phyloP scores from a whole-genome alignment of 2,888 invertebrate genomes.

The Ophion ventricosus region DNA sequence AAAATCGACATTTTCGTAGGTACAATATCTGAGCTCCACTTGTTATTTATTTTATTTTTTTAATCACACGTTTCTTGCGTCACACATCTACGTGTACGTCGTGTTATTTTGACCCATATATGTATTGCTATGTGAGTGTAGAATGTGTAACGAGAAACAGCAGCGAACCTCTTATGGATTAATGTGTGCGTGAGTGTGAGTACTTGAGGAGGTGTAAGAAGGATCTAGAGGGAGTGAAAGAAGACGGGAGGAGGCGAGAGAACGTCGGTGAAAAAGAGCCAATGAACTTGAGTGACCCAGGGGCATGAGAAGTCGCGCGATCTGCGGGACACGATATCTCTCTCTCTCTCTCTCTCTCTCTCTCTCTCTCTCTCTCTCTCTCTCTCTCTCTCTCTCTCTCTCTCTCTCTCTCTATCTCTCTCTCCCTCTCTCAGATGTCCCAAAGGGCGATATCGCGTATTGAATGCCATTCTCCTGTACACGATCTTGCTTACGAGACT shows the following conservation, averaged over 20 bases:
- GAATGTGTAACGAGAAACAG: background rate
- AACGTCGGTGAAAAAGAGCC: constrained; percentile 75
- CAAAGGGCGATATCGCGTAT: constrained; percentile 38
- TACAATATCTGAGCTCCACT: background rate
- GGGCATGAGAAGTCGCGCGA: constrained; percentile 61
- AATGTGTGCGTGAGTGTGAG: background rate
- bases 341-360: constrained; percentile 1
- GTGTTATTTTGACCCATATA: constrained; percentile 21
- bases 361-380: background rate
- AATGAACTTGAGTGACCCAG: constrained; percentile 79
- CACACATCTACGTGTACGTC: background rate
- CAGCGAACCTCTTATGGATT: background rate
- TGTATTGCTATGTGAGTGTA: background rate
- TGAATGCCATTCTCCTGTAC: constrained; percentile 16
- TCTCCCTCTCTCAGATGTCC: background rate
- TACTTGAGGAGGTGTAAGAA: background rate
- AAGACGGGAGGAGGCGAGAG: constrained; percentile 54
- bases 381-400: constrained; percentile 12
- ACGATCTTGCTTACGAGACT: background rate
- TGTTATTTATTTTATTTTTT: background rate
- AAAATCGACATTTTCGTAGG: background rate
- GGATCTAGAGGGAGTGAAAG: constrained; percentile 10
- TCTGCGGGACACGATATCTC: constrained; percentile 48
- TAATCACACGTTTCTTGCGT: background rate
- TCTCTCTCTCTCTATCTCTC: background rate